Percentiles rank a stretch among this genome's conserved stretches.
Evolutionary conservation across 2,113 vertebrate species (phyloP).

Genomic region (Terrapene triunguis): DNA sequence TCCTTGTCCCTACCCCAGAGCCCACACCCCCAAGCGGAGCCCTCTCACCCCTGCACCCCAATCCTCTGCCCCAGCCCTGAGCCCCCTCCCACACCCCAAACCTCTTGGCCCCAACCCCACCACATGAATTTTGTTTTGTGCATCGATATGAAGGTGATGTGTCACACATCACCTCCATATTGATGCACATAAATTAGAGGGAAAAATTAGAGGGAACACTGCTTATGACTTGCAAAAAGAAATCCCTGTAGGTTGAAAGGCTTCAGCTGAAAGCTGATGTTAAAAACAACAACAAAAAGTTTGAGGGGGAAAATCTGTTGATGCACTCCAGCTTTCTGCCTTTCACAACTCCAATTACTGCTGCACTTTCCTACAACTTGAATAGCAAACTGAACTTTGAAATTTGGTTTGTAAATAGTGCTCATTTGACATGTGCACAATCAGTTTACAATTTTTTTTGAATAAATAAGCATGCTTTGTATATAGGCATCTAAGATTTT

Average conservation of each 20-base stretch:
- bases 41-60: no score
- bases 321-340: background rate
- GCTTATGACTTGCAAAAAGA: background rate
- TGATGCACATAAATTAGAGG: no score
- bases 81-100: no score
- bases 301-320: background rate
- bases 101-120: no score
- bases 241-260: background rate
- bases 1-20: no score
- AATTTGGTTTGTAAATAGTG: background rate
- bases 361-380: background rate
- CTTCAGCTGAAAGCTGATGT: background rate
- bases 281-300: background rate
- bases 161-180: no score
- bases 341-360: background rate
- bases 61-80: no score
- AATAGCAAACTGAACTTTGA: background rate
- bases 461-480: background rate
- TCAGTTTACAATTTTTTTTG: background rate
- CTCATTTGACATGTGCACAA: background rate
- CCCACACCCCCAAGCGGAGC: no score
- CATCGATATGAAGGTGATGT: no score
- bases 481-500: background rate
- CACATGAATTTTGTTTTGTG: no score
- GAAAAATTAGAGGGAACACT: no score